Conservation (phyloP, 2,888 invertebrate genomes). For the Notocelia uddmanniana region DNA sequence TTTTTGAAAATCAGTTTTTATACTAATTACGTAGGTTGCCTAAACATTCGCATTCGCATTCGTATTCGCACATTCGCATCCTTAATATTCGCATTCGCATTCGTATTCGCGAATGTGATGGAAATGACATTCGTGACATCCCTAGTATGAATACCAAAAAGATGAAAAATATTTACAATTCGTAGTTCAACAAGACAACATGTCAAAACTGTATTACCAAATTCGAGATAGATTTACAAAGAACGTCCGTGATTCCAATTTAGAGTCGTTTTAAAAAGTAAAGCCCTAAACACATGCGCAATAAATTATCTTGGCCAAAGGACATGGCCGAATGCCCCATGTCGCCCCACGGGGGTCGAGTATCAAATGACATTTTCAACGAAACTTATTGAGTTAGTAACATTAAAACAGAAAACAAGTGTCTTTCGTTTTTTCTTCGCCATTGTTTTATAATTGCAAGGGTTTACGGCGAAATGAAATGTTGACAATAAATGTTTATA, state of each 20-base stretch:
- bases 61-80: too few relatives aligned
- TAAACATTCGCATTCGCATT: too few relatives aligned
- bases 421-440: slow-evolving; percentile 16
- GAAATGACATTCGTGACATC: too few relatives aligned
- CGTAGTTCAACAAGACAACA: too few relatives aligned
- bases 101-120: too few relatives aligned
- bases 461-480: slow-evolving; percentile 14
- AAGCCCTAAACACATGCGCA: not conserved
- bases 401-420: slow-evolving; percentile 25
- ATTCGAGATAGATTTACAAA: too few relatives aligned
- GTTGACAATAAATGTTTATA: slow-evolving; percentile 20
- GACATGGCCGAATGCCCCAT: slow-evolving; percentile 9
- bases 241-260: not conserved
- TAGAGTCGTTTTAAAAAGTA: not conserved
- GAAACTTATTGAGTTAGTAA: slow-evolving; percentile 19
- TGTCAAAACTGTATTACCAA: too few relatives aligned
- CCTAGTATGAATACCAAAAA: too few relatives aligned
- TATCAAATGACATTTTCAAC: slow-evolving; percentile 19
- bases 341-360: slow-evolving; percentile 17
- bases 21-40: too few relatives aligned
- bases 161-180: too few relatives aligned
- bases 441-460: slow-evolving; percentile 14
- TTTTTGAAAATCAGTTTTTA: too few relatives aligned
- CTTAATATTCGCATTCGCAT: too few relatives aligned
- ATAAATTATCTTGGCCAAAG: slow-evolving; percentile 12